A percentile compares a stretch with the other conserved stretches of the same genome.
phyloP scores from a whole-genome alignment of 2,888 invertebrate species.

The Noctua janthina region DNA sequence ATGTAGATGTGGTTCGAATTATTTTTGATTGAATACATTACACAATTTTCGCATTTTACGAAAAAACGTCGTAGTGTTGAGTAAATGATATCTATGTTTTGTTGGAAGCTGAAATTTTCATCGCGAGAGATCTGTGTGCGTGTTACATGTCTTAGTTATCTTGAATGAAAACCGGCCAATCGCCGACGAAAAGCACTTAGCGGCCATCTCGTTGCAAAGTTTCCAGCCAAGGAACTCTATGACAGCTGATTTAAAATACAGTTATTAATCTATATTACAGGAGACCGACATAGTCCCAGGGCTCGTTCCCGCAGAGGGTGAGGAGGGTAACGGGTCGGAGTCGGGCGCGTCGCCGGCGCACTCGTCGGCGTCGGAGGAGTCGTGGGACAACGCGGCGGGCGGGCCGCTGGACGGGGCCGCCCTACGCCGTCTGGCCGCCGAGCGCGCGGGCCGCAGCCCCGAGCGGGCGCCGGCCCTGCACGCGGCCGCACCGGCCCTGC shows the following conservation, averaged over 20 bases:
- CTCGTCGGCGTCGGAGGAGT: slow-evolving; percentile 85
- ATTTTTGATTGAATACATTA: neutral
- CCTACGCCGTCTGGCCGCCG: slow-evolving; percentile 91
- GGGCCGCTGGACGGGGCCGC: slow-evolving; percentile 95
- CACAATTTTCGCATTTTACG: neutral
- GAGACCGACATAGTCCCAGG: slow-evolving; percentile 46
- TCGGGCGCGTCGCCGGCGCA: slow-evolving; percentile 79
- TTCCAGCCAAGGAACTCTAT: neutral
- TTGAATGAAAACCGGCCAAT: neutral
- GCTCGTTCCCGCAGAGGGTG: slow-evolving; percentile 23
- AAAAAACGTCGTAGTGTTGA: neutral
- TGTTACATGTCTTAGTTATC: neutral
- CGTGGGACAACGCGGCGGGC: slow-evolving; percentile 91
- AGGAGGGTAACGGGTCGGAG: slow-evolving; percentile 29
- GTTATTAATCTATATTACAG: neutral
- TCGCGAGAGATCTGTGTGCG: neutral
- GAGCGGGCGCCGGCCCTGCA: slow-evolving; percentile 41
- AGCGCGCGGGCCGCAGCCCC: slow-evolving; percentile 65
- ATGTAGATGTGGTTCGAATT: neutral
- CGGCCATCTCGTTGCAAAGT: too few relatives aligned
- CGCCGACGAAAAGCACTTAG: neutral
- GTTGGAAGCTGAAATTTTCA: neutral
- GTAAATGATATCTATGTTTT: neutral
- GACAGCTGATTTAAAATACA: neutral
- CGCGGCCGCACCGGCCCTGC: neutral